Percentiles rank a stretch among this genome's conserved stretches.
These are phyloP conservation scores for Cebidichthys violaceus DNA, from an alignment of 2,113 vertebrate genomes.

Conservation along the genomic window DNA sequence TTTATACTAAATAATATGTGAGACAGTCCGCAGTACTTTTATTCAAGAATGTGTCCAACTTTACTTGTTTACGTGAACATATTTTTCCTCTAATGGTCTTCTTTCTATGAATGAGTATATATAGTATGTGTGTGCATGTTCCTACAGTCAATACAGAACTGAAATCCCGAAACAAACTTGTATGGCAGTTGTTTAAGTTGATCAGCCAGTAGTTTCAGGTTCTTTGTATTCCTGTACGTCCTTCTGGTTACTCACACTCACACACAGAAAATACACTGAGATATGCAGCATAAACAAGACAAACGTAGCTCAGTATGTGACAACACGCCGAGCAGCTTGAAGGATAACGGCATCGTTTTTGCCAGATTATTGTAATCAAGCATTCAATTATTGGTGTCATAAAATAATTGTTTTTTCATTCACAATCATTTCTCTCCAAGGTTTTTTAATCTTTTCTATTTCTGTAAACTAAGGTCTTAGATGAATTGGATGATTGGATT, in stretches of 20 bases:
- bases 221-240: neutral
- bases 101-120: neutral
- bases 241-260: neutral
- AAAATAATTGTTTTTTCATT: neutral
- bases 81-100: neutral
- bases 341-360: neutral
- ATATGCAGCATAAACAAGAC: neutral
- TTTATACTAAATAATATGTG: neutral
- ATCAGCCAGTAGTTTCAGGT: neutral
- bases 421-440: neutral
- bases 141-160: neutral
- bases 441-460: conserved; percentile 3
- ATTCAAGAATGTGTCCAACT: neutral
- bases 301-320: neutral
- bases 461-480: neutral
- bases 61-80: neutral
- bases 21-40: neutral
- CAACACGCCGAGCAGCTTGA: neutral
- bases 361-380: conserved; percentile 5
- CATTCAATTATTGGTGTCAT: neutral
- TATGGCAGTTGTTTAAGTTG: neutral
- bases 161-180: neutral
- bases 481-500: conserved; percentile 6
- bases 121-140: neutral
- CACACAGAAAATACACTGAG: neutral